phyloP scores from a whole-genome alignment of 2,797 vertebrate species.

The Alectoris magna region DNA sequence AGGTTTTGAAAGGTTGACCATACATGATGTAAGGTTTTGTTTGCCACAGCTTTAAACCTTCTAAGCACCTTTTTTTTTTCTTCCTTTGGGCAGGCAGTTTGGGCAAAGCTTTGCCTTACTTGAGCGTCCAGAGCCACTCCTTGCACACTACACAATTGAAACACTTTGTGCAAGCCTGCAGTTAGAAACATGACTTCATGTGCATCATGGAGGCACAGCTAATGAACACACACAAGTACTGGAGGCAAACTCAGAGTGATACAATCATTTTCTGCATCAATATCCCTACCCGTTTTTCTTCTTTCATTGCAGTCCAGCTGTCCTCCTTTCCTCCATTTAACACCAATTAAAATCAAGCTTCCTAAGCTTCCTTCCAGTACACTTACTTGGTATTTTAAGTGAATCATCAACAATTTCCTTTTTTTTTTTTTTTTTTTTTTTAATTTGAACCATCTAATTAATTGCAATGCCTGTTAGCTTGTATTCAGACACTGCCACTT shows the following conservation, averaged over 20 bases:
- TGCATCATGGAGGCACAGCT: not conserved
- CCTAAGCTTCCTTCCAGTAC: constrained; percentile 42
- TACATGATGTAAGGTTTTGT: not conserved
- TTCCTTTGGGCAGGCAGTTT: not conserved
- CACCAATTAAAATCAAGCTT: constrained; percentile 20
- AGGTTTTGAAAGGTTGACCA: not conserved
- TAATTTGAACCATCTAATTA: constrained; percentile 28
- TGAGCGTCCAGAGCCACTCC: not conserved
- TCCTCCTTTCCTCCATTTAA: not conserved
- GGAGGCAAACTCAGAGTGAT: not conserved
- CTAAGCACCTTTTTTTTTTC: not conserved
- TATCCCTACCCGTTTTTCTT: not conserved
- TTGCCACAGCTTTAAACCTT: not conserved
- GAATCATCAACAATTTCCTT: not conserved
- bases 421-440: not conserved
- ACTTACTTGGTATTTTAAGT: constrained; percentile 20
- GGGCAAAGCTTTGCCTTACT: not conserved
- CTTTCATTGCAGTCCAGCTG: not conserved
- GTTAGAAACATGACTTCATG: not conserved
- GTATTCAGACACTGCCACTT: not conserved
- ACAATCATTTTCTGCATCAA: not conserved
- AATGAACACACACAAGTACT: not conserved
- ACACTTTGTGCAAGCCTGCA: not conserved
- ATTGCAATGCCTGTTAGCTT: constrained; percentile 1
- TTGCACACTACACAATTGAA: not conserved